Evolutionary conservation across 2,888 invertebrate genomes (phyloP).

Genomic region (Homarus gammarus): DNA sequence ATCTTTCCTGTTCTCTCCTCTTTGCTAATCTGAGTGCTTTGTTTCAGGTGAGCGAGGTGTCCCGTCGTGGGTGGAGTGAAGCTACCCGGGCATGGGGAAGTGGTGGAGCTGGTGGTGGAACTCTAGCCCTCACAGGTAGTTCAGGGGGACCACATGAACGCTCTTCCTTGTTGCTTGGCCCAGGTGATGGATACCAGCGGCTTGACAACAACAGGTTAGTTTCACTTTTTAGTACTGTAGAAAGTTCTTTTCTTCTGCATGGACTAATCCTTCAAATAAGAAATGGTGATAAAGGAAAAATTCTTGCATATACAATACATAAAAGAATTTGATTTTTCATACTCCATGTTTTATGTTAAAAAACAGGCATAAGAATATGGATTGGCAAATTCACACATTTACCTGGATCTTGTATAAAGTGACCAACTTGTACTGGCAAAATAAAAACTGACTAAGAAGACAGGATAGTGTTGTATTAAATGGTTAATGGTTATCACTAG

Average conservation of each 20-base stretch:
- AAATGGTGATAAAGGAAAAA: conserved; percentile 3
- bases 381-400: no score
- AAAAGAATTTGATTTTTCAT: background rate
- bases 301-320: conserved; percentile 21
- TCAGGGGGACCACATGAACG: conserved; percentile 66
- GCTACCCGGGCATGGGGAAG: conserved; percentile 62
- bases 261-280: background rate
- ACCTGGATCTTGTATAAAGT: no score
- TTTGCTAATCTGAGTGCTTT: background rate
- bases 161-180: conserved; percentile 60
- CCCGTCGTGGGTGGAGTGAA: conserved; percentile 63
- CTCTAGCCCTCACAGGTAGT: conserved; percentile 51
- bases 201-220: conserved; percentile 67
- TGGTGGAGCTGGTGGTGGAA: conserved; percentile 54
- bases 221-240: no score
- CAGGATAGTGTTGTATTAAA: no score
- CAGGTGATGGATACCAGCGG: conserved; percentile 69
- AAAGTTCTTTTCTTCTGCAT: conserved; percentile 2
- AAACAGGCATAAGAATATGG: no score
- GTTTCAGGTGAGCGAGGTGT: conserved; percentile 63
- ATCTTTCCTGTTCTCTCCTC: background rate
- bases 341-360: no score
- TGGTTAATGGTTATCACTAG: no score
- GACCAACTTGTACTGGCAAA: no score
- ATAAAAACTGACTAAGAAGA: no score